Evolutionary conservation across 2,888 invertebrate species (phyloP).

Genomic region (Lymantria monacha): DNA sequence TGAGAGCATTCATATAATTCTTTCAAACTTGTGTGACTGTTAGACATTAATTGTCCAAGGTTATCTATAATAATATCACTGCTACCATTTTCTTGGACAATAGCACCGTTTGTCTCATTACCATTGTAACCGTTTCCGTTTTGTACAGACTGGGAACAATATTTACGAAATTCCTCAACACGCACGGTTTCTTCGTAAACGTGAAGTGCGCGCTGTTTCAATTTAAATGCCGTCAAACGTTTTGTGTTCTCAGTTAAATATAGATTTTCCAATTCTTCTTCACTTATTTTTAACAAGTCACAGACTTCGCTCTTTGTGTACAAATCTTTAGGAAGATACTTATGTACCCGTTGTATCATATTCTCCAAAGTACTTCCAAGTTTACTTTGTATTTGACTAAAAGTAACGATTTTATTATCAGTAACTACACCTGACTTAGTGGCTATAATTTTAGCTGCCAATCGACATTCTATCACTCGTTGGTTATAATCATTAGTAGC

Average conservation of each 20-base stretch:
- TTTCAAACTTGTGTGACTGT: conserved; percentile 93
- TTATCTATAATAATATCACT: conserved; percentile 68
- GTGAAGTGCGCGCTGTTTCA: conserved; percentile 93
- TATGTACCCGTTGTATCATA: conserved; percentile 86
- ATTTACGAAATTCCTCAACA: conserved; percentile 88
- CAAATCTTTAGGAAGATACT: conserved; percentile 83
- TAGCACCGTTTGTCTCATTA: conserved; percentile 39
- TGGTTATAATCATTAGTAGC: conserved; percentile 95
- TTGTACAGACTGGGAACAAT: conserved; percentile 73
- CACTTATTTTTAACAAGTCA: conserved; percentile 79
- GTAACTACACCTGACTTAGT: conserved; percentile 54
- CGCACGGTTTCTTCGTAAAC: conserved; percentile 95
- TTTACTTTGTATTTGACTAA: conserved; percentile 88
- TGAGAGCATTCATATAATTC: conserved; percentile 97
- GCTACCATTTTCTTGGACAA: conserved; percentile 26
- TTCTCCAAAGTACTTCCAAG: conserved; percentile 84
- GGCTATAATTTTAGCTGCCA: conserved; percentile 91
- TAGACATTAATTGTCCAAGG: conserved; percentile 92
- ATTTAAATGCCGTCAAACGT: conserved; percentile 88
- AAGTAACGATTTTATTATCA: conserved; percentile 85
- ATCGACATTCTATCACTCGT: conserved; percentile 95
- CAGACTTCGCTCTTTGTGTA: conserved; percentile 88
- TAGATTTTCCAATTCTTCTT: conserved; percentile 81
- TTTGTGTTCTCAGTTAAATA: conserved; percentile 79
- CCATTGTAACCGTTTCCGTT: conserved; percentile 41